Evolutionary conservation across 92 coral and sea anemone genomes (phyloP).

Genomic region (Desmophyllum pertusum): DNA sequence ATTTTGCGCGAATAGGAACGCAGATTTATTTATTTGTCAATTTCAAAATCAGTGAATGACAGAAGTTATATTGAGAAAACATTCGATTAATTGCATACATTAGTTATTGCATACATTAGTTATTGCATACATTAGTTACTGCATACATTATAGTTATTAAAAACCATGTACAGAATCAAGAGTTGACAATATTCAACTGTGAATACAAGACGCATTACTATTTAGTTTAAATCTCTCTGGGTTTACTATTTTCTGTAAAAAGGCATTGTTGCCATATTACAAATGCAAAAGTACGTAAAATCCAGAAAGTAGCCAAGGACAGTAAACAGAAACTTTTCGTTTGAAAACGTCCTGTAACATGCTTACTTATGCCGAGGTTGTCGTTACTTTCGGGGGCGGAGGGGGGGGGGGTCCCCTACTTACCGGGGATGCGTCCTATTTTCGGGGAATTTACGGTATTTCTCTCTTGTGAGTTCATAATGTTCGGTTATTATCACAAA

Average conservation of each 20-base stretch:
- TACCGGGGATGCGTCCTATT: too few relatives aligned
- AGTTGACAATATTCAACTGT: not conserved
- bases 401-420: too few relatives aligned
- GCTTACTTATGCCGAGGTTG: too few relatives aligned
- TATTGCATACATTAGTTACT: not conserved
- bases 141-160: too few relatives aligned
- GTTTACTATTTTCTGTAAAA: not conserved
- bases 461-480: not conserved
- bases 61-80: not conserved
- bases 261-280: too few relatives aligned
- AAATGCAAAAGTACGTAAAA: too few relatives aligned
- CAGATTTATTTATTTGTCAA: conserved; percentile 26
- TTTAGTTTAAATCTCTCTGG: not conserved
- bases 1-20: not conserved
- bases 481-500: not conserved
- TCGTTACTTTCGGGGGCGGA: too few relatives aligned
- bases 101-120: not conserved
- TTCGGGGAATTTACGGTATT: too few relatives aligned
- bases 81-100: not conserved
- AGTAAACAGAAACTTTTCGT: too few relatives aligned
- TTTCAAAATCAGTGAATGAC: not conserved
- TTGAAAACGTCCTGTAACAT: too few relatives aligned
- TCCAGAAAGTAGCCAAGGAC: too few relatives aligned
- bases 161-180: too few relatives aligned
- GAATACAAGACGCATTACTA: not conserved